phyloP scores from a whole-genome alignment of 2,797 vertebrate genomes.

The Hephaestus fuliginosus region DNA sequence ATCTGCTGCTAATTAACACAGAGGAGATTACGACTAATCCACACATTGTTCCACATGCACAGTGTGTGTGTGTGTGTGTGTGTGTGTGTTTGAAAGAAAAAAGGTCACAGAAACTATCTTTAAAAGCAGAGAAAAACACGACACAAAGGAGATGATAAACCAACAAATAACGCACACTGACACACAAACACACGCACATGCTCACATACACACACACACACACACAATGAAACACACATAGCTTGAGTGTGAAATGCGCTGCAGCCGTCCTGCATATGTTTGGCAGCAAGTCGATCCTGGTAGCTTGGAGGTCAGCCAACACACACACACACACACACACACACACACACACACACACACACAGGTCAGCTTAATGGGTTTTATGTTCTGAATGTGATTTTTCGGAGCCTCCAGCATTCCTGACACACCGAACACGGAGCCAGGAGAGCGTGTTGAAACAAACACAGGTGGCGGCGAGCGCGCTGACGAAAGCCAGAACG shows the following conservation, averaged over 20 bases:
- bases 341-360: conserved; percentile 24
- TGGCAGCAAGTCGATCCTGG: conserved; percentile 45
- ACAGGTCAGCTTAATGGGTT: conserved; percentile 32
- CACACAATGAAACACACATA: conserved; percentile 12
- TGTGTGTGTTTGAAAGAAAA: conserved; percentile 1
- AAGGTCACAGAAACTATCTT: background rate
- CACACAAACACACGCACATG: background rate
- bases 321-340: conserved; percentile 23
- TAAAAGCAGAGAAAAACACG: background rate
- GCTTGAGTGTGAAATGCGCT: conserved; percentile 46
- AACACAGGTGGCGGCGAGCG: conserved; percentile 12
- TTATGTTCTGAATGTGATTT: conserved; percentile 18
- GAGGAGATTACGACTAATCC: conserved; percentile 43
- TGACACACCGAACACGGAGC: conserved; percentile 15
- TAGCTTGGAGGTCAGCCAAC: conserved; percentile 56
- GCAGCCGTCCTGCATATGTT: conserved; percentile 55
- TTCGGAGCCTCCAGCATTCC: conserved; percentile 34
- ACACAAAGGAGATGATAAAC: conserved; percentile 12
- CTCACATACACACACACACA: background rate
- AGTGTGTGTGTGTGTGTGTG: background rate
- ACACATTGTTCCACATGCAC: conserved; percentile 15
- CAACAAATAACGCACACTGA: background rate
- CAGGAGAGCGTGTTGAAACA: conserved; percentile 33
- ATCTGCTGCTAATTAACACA: conserved; percentile 38
- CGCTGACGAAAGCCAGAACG: conserved; percentile 12